A percentile compares a stretch with the other conserved stretches of the same genome.
Evolutionary conservation across 37 sponge, comb jelly and placozoan species (phyloP).

Genomic region (Cliona cf. orientalis): DNA sequence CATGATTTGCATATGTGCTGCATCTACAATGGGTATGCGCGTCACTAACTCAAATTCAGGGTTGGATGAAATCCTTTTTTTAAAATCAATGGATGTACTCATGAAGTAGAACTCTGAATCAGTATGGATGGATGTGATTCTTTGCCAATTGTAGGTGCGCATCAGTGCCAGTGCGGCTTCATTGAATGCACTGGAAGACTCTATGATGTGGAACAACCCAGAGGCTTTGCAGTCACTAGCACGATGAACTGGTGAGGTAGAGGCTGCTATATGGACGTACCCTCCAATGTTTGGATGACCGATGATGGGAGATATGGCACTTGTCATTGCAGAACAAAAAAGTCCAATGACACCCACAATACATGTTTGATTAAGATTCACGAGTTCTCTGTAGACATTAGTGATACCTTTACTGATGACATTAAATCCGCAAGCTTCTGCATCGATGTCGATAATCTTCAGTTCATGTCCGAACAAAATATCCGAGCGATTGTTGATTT

Average conservation of each 20-base stretch:
- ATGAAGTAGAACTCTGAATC: conserved; percentile 2
- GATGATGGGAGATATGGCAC: conserved; percentile 1
- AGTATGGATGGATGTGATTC: not conserved
- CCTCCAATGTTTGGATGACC: conserved; percentile 1
- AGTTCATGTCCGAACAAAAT: conserved; percentile 34
- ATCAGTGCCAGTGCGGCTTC: conserved; percentile 27
- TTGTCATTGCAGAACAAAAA: conserved; percentile 29
- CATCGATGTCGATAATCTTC: conserved; percentile 19
- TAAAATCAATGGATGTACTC: conserved; percentile 1
- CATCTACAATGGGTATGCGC: not conserved
- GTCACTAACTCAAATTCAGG: not conserved
- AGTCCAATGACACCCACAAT: conserved; percentile 41
- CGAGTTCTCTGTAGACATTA: not conserved
- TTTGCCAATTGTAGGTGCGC: conserved; percentile 14
- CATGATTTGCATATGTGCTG: no score
- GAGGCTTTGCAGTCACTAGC: not conserved
- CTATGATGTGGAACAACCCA: not conserved
- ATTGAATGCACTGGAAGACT: conserved; percentile 10
- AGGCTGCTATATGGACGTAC: conserved; percentile 29
- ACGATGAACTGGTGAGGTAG: conserved; percentile 25
- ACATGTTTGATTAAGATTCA: not conserved
- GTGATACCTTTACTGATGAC: not conserved
- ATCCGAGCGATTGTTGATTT: conserved; percentile 42
- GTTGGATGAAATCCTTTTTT: not conserved
- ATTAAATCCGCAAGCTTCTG: conserved; percentile 43